A percentile compares a stretch with the other conserved stretches of the same genome.
Conservation (phyloP, 2,113 vertebrate genomes). For the Martes martes region DNA sequence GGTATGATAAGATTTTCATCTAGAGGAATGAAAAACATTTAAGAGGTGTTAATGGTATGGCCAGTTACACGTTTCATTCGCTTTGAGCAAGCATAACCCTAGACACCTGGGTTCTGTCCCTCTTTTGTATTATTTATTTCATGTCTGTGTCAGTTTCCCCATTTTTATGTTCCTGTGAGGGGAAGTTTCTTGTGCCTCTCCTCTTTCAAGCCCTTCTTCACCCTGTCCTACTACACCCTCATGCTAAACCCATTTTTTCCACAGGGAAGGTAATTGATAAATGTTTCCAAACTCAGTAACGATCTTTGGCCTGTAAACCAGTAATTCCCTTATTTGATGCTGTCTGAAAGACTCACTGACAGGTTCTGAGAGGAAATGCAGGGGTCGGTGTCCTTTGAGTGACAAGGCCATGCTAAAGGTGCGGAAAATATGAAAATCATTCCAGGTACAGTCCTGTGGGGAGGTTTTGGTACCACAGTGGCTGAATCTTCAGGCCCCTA, state of each 20-base stretch:
- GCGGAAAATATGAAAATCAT: neutral
- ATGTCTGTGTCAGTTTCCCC: neutral
- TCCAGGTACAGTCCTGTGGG: neutral
- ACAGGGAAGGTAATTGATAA: slow-evolving; percentile 2
- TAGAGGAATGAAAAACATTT: slow-evolving; percentile 18
- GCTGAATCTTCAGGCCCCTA: neutral
- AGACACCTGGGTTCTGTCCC: neutral
- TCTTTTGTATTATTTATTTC: neutral
- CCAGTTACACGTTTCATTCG: slow-evolving; percentile 23
- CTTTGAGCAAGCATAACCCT: neutral
- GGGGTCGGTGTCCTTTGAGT: neutral
- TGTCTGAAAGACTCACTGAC: slow-evolving; percentile 23
- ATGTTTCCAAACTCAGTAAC: neutral
- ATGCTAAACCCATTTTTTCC: slow-evolving; percentile 1
- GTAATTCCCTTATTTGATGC: neutral
- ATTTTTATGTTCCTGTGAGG: neutral
- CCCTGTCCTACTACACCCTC: neutral
- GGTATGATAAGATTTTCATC: neutral
- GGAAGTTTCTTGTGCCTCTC: neutral
- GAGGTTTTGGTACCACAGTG: neutral
- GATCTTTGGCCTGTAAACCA: neutral
- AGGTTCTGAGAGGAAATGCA: neutral
- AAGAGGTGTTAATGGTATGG: slow-evolving; percentile 3
- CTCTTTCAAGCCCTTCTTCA: neutral
- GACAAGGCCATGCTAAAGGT: neutral